Base-by-base conservation (phyloP, 1,140 invertebrate genomes). In the Drosophila pectinifera region DNA sequence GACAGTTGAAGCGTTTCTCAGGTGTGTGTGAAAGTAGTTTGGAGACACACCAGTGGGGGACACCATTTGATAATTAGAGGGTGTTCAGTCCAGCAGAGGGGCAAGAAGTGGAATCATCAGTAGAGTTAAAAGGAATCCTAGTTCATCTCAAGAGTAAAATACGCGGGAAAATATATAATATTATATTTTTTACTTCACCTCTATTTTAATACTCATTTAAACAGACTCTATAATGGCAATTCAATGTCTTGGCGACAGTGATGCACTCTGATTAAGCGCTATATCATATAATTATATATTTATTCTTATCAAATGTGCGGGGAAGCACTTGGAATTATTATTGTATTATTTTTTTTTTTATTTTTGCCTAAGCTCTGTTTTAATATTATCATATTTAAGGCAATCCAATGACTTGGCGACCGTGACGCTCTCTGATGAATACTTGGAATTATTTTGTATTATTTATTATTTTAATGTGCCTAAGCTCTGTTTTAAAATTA, bases 11-110 rank as follows among this genome's bases (percentile, higher is more conserved):
- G 28, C 38, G 2, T 22, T 65, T 22, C 18, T 10, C 45, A 43
- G 39, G 45, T 49, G 34, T 41, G n/a, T 26, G 36, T 28, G 7
- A 24, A 46, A 64, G 51, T 64, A 14, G 31, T 41, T 22, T 22
- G 5, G 6, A 5, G 18, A 22, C n/a, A 2, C 14, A 62, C 13
- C 16, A 28, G 31, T 59, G 38, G 42, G 22, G 42, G 13, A 31
- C 57, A 34, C 63, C 24, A 61, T 67, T 61, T 48, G 34, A 62
- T 67, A 62, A 62, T 63, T 48, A 24, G 8, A 24, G 42, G 7
- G 46, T 11, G 10, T 5, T 22, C n/a, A 11, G 14, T 34, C n/a
- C 13, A 2, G 8, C 1, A 18, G 1, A 14, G 13, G 3, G 18
- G n/a, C 4, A 16, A 24, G 4, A 16, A 4, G 24, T 16, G 0